A percentile compares a stretch with the other conserved stretches of the same genome.
Conservation (phyloP, 2,113 vertebrate genomes). For the Ibidorhyncha struthersii region DNA sequence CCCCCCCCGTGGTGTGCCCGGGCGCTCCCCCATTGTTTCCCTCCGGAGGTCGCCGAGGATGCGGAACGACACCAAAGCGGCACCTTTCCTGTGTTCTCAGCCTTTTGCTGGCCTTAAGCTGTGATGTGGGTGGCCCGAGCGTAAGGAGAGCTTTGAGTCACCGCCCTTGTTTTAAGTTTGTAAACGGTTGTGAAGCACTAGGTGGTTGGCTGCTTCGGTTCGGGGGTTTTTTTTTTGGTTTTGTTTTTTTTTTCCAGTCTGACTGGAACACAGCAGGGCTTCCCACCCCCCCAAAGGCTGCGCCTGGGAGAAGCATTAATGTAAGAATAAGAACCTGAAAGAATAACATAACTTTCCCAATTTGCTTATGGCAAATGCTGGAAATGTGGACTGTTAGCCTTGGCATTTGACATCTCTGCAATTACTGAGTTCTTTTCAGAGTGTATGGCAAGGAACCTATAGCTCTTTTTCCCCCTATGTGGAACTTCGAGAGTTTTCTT, state of each 20-base stretch:
- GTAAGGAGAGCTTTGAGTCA: neutral
- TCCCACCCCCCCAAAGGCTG: neutral
- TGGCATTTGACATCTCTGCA: neutral
- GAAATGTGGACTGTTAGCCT: neutral
- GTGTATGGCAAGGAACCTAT: neutral
- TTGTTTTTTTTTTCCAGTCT: neutral
- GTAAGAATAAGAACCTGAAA: neutral
- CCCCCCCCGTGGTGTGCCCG: neutral
- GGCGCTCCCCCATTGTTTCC: neutral
- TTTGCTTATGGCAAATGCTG: neutral
- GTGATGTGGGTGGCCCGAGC: neutral
- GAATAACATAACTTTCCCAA: fast-evolving
- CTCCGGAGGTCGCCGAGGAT: neutral
- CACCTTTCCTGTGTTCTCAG: neutral
- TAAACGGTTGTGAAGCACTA: neutral
- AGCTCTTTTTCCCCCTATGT: neutral
- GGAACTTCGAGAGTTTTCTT: neutral
- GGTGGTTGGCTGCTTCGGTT: neutral
- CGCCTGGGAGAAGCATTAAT: neutral
- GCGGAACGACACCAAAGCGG: neutral
- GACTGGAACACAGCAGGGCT: neutral
- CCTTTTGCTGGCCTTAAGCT: neutral
- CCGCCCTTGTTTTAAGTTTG: neutral
- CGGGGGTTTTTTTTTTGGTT: neutral
- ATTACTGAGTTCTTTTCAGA: neutral